A percentile compares a stretch with the other conserved stretches of the same genome.
These are phyloP conservation scores for Drosophila borealis DNA, from an alignment of 2,888 invertebrate genomes.

Conservation along the genomic window DNA sequence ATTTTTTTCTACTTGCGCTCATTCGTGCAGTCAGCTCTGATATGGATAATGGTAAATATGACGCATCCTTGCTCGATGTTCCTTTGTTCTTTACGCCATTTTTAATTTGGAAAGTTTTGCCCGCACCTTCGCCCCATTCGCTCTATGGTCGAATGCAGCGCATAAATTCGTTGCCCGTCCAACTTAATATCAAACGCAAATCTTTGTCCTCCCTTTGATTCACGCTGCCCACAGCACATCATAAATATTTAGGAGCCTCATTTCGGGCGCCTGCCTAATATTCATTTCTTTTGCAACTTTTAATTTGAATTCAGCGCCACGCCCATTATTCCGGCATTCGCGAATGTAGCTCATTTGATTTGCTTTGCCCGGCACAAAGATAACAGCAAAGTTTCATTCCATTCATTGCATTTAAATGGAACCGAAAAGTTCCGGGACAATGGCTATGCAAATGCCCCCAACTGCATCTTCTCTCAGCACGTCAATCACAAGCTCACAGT, in stretches of 20 bases:
- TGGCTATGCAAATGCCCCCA: conserved; percentile 58
- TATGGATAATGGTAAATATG: conserved; percentile 83
- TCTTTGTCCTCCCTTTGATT: conserved; percentile 56
- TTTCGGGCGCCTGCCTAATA: conserved; percentile 65
- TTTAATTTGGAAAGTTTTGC: conserved; percentile 74
- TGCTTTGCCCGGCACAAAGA: conserved; percentile 51
- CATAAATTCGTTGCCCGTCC: conserved; percentile 72
- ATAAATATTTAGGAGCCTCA: conserved; percentile 82
- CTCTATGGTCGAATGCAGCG: conserved; percentile 42
- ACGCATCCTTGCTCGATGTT: conserved; percentile 29
- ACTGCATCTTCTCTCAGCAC: conserved; percentile 45
- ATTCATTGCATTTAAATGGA: conserved; percentile 80
- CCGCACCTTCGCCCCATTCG: conserved; percentile 20
- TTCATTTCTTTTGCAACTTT: conserved; percentile 79
- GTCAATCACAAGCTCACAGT: conserved; percentile 65
- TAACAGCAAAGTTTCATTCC: conserved; percentile 65
- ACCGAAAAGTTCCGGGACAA: conserved; percentile 49
- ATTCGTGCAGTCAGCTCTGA: conserved; percentile 82
- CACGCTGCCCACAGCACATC: conserved; percentile 60
- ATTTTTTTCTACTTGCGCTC: conserved; percentile 16
- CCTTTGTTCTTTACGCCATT: conserved; percentile 43
- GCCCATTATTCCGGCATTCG: conserved; percentile 13
- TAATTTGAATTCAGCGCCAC: conserved; percentile 69
- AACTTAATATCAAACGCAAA: conserved; percentile 76
- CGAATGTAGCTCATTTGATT: conserved; percentile 69